phyloP scores from a whole-genome alignment of 2,888 invertebrate genomes.

The Chironomus tentans region DNA sequence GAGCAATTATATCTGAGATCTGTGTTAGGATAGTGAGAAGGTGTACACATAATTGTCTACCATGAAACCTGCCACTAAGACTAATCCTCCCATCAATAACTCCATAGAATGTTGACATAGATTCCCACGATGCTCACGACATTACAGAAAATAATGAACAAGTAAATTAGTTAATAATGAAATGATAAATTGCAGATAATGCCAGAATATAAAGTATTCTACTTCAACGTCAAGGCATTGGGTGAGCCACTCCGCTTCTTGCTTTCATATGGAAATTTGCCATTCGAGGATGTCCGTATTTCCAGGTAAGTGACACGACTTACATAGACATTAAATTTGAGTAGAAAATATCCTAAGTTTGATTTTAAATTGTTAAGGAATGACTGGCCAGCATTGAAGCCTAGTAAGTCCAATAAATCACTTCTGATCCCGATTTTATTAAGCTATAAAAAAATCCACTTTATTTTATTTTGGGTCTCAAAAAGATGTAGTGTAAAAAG shows the following conservation, averaged over 20 bases:
- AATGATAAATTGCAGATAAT: not conserved
- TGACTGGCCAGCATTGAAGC: slow-evolving; percentile 25
- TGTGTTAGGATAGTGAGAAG: too few relatives aligned
- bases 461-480: not conserved
- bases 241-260: slow-evolving; percentile 55
- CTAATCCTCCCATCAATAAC: too few relatives aligned
- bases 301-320: slow-evolving; percentile 42
- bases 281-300: slow-evolving; percentile 54
- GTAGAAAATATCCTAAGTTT: not conserved
- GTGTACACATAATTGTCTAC: too few relatives aligned
- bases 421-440: not conserved
- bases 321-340: not conserved
- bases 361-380: slow-evolving; percentile 3
- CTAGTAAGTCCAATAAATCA: slow-evolving; percentile 6
- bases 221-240: slow-evolving; percentile 53
- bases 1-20: too few relatives aligned
- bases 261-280: slow-evolving; percentile 50
- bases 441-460: not conserved
- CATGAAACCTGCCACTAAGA: too few relatives aligned
- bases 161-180: not conserved
- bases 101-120: too few relatives aligned
- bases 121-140: too few relatives aligned
- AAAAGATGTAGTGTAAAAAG: not conserved
- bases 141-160: too few relatives aligned
- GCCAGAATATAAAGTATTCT: slow-evolving; percentile 50